Conservation (phyloP, 2,113 vertebrate species). For the Eurypyga helias region DNA sequence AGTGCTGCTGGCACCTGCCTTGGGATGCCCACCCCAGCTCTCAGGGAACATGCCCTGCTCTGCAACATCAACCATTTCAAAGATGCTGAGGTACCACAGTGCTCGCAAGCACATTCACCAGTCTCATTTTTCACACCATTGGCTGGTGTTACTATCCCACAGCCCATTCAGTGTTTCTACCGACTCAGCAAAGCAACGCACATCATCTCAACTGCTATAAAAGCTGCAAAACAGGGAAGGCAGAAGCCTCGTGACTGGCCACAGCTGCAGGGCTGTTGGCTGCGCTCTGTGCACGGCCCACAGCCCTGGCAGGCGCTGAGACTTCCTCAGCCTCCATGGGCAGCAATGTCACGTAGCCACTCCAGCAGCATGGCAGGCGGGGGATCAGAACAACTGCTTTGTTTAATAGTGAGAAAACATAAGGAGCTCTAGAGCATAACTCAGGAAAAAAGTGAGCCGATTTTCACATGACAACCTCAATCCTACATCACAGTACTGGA, state of each 20-base stretch:
- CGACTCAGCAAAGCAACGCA: not conserved
- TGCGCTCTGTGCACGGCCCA: accelerated
- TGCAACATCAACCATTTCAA: not conserved
- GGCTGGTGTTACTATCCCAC: accelerated
- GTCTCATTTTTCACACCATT: accelerated
- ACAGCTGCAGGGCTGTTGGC: too few relatives aligned
- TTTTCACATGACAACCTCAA: not conserved
- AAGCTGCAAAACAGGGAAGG: not conserved
- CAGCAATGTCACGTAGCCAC: accelerated
- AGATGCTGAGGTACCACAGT: not conserved
- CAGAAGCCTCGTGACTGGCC: not conserved
- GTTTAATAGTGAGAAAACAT: not conserved
- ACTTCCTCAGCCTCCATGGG: not conserved
- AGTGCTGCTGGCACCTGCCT: not conserved
- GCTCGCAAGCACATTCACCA: accelerated
- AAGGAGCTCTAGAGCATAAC: not conserved
- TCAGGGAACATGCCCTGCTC: accelerated
- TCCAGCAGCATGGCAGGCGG: accelerated
- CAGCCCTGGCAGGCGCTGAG: accelerated
- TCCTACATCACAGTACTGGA: not conserved
- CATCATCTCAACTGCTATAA: accelerated
- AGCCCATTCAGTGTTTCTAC: not conserved
- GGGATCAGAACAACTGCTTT: not conserved
- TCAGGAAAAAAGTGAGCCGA: accelerated
- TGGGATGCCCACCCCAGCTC: not conserved